Evolutionary conservation across 2,888 invertebrate genomes (phyloP), one percentile per base, ranked within the genome.

Genomic region (Parapristionchus giblindavisi): DNA sequence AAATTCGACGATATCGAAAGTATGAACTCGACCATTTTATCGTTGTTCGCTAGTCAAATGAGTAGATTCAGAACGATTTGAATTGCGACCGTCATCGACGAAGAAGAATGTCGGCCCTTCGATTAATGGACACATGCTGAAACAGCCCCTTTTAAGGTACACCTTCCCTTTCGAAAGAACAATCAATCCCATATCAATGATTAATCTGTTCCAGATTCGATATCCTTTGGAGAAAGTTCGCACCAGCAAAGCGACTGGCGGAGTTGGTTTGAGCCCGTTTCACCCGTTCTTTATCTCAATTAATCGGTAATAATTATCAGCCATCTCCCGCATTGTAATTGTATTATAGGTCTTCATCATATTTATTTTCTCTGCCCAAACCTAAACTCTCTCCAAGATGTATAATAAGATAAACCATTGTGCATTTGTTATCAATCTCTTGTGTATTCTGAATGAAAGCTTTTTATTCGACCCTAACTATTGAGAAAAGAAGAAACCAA

Each of bases 101-200:
- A 71, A 71, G 34, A 71, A 71, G 70, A 71, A 71, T 11, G 38
- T 56, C 27, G 70, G 70, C 4, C 56, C 70, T 1, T 38, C 70
- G n/a, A 60, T 73, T 54, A 78, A 77, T 34, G 78, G 77, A 27
- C 75, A 77, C 52, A 79, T 79, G 79, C 65, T 79, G 63, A 79
- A 79, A 52, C 79, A 79, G 68, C 79, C 79, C 5, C 71, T 79
- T 4, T 72, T 79, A 24, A 75, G 75, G 65, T 48, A 51, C 8
- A 68, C 27, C 3, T 43, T 21, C 36, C 14, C 52, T 56, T 17
- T 17, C 5, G 11, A 6, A 11, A 29, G 1, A 24, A 27, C 24
- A 24, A 24, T 11, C 29, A 54, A 5, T 21, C 54, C 3, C 1
- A 17, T 6, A 11, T 24, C 56, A 17, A 32, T 58, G 5, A 36